Evolutionary conservation across 2,113 vertebrate species (phyloP).

Genomic region (Mesitornis unicolor): DNA sequence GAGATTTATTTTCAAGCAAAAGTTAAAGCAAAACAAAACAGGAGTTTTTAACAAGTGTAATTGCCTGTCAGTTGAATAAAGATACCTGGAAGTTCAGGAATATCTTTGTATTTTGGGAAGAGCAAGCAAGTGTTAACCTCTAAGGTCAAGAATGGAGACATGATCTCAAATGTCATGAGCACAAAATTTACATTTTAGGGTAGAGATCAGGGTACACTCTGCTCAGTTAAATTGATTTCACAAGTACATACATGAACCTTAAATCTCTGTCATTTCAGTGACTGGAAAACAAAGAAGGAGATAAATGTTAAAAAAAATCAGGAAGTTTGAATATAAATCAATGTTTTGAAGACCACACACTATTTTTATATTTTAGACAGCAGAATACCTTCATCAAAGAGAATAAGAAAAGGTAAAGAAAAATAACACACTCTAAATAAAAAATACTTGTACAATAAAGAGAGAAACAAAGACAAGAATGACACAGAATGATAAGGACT

Average conservation of each 20-base stretch:
- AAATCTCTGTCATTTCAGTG: not conserved
- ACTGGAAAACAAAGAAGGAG: not conserved
- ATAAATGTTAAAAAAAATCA: not conserved
- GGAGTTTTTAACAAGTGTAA: not conserved
- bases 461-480: not conserved
- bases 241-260: not conserved
- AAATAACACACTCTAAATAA: not conserved
- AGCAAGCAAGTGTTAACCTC: not conserved
- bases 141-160: not conserved
- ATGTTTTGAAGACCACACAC: not conserved
- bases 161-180: not conserved
- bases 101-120: not conserved
- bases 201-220: not conserved
- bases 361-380: not conserved
- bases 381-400: conserved; percentile 20
- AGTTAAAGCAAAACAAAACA: not conserved
- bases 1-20: not conserved
- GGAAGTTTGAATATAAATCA: not conserved
- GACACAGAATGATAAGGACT: not conserved
- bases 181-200: not conserved
- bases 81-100: not conserved
- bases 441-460: not conserved
- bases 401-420: not conserved
- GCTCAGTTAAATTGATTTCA: not conserved
- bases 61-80: not conserved